A percentile compares a stretch with the other conserved stretches of the same genome.
phyloP scores from a whole-genome alignment of 2,797 vertebrate genomes.

The Aythya fuligula region DNA sequence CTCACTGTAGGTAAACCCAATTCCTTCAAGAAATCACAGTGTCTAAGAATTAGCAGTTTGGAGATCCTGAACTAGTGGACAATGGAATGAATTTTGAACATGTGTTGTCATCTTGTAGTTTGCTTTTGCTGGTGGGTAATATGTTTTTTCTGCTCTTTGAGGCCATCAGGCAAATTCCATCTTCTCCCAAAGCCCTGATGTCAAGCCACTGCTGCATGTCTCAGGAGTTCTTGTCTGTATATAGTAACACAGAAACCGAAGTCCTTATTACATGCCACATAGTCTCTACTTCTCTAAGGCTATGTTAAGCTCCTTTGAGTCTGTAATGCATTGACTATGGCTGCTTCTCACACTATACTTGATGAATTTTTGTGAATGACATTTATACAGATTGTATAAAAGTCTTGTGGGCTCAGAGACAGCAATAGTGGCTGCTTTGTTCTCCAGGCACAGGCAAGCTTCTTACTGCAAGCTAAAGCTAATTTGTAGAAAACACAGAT shows the following conservation, averaged over 20 bases:
- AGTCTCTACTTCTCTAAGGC: background rate
- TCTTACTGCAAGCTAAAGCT: background rate
- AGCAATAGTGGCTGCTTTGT: background rate
- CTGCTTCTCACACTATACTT: background rate
- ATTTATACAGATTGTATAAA: background rate
- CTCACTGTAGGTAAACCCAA: background rate
- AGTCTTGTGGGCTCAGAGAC: background rate
- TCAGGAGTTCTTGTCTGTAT: background rate
- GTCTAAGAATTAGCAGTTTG: background rate
- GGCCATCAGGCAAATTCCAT: background rate
- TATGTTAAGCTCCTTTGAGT: background rate
- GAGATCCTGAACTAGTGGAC: background rate
- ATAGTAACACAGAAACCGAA: background rate
- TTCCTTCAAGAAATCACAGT: background rate
- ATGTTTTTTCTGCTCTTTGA: background rate
- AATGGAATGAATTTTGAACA: background rate
- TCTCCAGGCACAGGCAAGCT: background rate
- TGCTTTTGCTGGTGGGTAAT: background rate
- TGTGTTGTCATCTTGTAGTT: background rate
- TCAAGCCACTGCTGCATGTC: background rate
- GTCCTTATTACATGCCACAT: background rate
- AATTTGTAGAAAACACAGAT: background rate
- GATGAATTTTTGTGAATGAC: background rate
- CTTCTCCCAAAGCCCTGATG: background rate
- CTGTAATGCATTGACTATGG: background rate